These are phyloP conservation scores for Poeciliopsis paucimaculata DNA, from an alignment of 2,797 vertebrate species.

Conservation along the genomic window DNA sequence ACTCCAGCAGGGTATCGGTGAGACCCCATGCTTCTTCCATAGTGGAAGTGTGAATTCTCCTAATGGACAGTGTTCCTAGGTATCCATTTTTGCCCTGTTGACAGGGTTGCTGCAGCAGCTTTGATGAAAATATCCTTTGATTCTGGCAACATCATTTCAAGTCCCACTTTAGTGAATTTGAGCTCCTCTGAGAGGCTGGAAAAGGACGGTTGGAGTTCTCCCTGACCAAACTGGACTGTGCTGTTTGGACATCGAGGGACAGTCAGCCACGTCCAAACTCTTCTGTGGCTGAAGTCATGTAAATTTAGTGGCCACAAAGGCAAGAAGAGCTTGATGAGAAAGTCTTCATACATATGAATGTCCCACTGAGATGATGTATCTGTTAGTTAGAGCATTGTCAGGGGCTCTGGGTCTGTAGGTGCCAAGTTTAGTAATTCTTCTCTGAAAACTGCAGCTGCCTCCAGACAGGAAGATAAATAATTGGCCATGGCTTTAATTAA, in stretches of 20 bases:
- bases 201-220: background rate
- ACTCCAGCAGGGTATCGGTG: background rate
- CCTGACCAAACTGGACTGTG: background rate
- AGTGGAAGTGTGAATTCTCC: background rate
- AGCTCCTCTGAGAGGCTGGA: background rate
- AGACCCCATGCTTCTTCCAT: background rate
- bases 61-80: background rate
- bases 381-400: background rate
- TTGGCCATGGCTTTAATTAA: background rate
- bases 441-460: slow-evolving; percentile 26
- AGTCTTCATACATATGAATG: background rate
- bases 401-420: background rate
- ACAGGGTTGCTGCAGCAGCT: background rate
- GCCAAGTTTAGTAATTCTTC: background rate
- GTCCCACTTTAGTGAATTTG: background rate
- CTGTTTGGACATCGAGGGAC: background rate
- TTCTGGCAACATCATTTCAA: background rate
- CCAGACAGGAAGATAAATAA: slow-evolving; percentile 2
- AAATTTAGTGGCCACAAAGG: background rate
- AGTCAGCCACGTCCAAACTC: background rate
- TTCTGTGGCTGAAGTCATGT: background rate
- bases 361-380: background rate
- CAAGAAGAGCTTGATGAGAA: background rate
- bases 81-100: background rate
- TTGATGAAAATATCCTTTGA: background rate